A percentile compares a stretch with the other conserved stretches of the same genome.
These are phyloP conservation scores for Scopus umbretta DNA, from an alignment of 2,113 vertebrate genomes.

Conservation along the genomic window DNA sequence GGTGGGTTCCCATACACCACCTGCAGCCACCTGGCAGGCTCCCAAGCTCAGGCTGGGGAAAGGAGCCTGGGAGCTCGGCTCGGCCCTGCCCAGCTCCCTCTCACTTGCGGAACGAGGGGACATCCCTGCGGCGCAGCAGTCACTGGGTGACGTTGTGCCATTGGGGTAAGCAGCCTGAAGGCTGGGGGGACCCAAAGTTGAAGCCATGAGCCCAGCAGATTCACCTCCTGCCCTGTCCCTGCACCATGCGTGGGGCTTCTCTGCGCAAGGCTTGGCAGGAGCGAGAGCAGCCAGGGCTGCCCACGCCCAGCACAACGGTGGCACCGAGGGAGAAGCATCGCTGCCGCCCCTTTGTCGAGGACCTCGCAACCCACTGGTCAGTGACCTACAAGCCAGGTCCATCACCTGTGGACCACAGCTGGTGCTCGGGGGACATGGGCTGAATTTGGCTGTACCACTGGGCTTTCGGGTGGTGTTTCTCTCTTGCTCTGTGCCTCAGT, in stretches of 20 bases:
- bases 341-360: not conserved
- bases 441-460: not conserved
- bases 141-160: not conserved
- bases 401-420: not conserved
- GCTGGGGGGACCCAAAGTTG: not conserved
- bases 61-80: not conserved
- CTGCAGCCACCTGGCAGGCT: not conserved
- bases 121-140: too few species aligned
- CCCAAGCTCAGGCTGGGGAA: not conserved
- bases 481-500: not conserved
- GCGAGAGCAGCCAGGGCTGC: not conserved
- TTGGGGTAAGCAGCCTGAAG: not conserved
- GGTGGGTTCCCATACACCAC: not conserved
- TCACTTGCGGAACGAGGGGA: not conserved
- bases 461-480: not conserved
- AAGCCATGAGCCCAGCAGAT: fast-evolving
- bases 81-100: not conserved
- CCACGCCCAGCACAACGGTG: too few species aligned
- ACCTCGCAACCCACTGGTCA: fast-evolving
- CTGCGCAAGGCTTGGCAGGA: not conserved
- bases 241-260: not conserved
- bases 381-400: too few species aligned
- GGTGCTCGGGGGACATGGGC: not conserved
- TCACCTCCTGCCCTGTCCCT: not conserved
- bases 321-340: not conserved